Conservation (phyloP, 2,888 invertebrate genomes). For the Lepidonotus clava region DNA sequence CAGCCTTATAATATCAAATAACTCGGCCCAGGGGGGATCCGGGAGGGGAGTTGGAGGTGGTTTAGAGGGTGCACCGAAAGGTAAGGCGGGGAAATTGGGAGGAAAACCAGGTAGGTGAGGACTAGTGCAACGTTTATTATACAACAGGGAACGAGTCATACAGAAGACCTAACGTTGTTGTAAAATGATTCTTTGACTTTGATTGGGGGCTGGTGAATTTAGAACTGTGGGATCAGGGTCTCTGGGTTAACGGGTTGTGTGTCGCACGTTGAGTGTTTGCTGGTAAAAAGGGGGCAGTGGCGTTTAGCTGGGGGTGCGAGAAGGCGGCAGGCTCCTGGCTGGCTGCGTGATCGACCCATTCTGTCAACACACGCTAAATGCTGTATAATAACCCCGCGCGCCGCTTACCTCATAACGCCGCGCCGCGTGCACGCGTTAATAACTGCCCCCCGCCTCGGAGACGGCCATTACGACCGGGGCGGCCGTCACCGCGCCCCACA, state of each 20-base stretch:
- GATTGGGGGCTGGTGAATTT: not conserved
- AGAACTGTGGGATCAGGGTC: not conserved
- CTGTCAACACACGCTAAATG: conserved; percentile 33
- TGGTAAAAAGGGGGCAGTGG: not conserved
- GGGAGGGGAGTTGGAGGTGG: not conserved
- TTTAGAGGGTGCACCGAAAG: not conserved
- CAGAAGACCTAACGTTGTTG: too few relatives aligned
- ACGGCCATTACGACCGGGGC: not conserved
- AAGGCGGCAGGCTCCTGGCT: not conserved
- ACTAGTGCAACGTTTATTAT: too few relatives aligned
- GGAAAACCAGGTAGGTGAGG: not conserved
- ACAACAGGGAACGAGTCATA: too few relatives aligned
- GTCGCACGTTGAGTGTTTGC: not conserved
- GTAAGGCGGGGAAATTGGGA: not conserved
- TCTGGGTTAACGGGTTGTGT: not conserved
- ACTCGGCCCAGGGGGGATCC: not conserved
- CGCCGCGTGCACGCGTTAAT: not conserved
- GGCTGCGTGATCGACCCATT: conserved; percentile 12
- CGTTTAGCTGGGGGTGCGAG: not conserved
- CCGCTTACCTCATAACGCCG: conserved; percentile 9
- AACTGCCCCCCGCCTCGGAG: not conserved
- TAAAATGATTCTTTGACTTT: too few relatives aligned
- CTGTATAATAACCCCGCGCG: conserved; percentile 16
- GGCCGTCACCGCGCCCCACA: not conserved
- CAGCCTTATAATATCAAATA: conserved; percentile 23